A percentile compares a stretch with the other conserved stretches of the same genome.
phyloP scores from a whole-genome alignment of 2,113 vertebrate genomes.

The Chamaetylas fuelleborni region DNA sequence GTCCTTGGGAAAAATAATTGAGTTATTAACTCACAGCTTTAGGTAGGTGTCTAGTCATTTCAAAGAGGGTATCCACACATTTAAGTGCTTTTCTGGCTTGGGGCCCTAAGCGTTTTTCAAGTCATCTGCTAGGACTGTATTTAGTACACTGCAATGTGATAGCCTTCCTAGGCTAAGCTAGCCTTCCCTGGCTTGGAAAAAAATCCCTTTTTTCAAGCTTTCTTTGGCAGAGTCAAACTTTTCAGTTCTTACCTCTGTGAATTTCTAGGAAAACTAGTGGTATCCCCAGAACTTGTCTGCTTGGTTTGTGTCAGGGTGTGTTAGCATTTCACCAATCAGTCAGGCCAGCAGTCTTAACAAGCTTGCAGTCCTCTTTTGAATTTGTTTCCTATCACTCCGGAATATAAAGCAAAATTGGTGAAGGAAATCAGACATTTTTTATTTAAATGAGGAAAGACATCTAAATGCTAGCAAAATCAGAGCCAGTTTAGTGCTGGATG shows the following conservation, averaged over 20 bases:
- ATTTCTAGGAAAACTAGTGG: background rate
- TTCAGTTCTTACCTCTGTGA: background rate
- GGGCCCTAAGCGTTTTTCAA: background rate
- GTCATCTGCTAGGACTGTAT: background rate
- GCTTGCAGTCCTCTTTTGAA: background rate
- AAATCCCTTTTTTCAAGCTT: background rate
- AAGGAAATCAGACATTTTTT: background rate
- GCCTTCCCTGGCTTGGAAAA: background rate
- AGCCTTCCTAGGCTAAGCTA: background rate
- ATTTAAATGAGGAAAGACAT: background rate
- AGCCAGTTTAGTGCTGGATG: background rate
- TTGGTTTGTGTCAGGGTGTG: background rate
- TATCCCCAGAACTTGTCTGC: background rate
- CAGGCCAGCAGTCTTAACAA: background rate
- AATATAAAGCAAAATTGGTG: background rate
- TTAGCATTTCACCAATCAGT: background rate
- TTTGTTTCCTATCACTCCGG: background rate
- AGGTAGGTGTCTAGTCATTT: background rate
- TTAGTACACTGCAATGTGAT: background rate
- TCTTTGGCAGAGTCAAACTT: background rate
- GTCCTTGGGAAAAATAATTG: background rate
- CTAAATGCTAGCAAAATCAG: background rate
- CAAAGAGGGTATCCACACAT: background rate
- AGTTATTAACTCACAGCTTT: background rate
- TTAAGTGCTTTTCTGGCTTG: background rate